Base-by-base conservation (phyloP, 2,888 invertebrate genomes). In the Drosophila vallismaia region DNA sequence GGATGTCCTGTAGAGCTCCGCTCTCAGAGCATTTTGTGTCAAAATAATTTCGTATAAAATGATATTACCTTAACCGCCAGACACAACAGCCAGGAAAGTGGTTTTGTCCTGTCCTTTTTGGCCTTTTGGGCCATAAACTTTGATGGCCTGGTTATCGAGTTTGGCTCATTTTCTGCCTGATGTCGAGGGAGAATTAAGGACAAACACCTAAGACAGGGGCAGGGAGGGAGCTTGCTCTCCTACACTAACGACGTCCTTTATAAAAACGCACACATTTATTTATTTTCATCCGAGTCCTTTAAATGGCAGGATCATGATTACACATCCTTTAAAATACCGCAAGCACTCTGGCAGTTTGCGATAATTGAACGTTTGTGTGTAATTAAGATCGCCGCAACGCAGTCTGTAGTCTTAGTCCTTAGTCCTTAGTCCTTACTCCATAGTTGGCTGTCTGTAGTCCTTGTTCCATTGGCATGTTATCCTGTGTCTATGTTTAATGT, bases 1-100 rank as follows among this genome's bases (percentile, higher is more conserved):
- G 28, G 10, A 46, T n/a, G 46, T 26, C 5, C 2, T 53, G 54
- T 67, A 46, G 2, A 19, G 19, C 19, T 19, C 1, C 19, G 1
- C 19, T 19, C 19, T 19, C 19, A 19, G 19, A 19, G 19, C 19
- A 54, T 68, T 68, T 68, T 64, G 51, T 64, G 71, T 55, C 70
- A 74, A 85, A 72, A 72, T 66, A 86, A 86, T 86, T 83, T 58
- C 70, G 69, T 79, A 72, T 70, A 67, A 82, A 81, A 86, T 74
- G 64, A 66, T 79, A 83, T 86, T 79, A 69, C 71, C 56, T 56
- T 50, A 42, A 48, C 51, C 52, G 44, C 59, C 60, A 74, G 81
- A 77, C 82, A 71, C 72, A 69, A 71, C 72, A 76, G 64, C 71
- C 63, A 60, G 44, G 45, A 45, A 5, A 44, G 40, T 19, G 40